These are phyloP conservation scores for Cyanoderma ruficeps DNA, from an alignment of 2,113 vertebrate species.

Conservation along the genomic window DNA sequence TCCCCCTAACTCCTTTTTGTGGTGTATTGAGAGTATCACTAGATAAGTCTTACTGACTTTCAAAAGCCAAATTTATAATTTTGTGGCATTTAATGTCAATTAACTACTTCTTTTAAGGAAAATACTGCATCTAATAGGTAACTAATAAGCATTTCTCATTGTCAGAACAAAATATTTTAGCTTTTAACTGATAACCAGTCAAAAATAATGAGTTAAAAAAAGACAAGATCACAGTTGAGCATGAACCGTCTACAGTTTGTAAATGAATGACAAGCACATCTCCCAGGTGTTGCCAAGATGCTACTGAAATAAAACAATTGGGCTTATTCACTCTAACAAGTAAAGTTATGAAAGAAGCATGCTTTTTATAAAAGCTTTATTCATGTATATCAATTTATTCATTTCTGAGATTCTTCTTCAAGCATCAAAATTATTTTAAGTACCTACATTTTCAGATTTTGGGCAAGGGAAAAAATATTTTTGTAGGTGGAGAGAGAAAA, in stretches of 20 bases:
- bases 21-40: neutral
- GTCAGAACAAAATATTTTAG: neutral
- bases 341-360: neutral
- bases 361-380: neutral
- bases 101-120: neutral
- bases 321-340: neutral
- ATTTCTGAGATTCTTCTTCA: neutral
- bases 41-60: neutral
- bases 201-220: neutral
- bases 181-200: neutral
- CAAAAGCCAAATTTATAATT: neutral
- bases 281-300: neutral
- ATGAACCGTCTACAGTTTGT: neutral
- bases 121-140: neutral
- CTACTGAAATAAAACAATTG: neutral
- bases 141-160: neutral
- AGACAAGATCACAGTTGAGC: neutral
- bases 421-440: neutral
- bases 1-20: neutral
- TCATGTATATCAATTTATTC: neutral
- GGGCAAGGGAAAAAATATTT: neutral
- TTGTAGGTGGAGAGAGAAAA: neutral
- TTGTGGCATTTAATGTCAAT: neutral
- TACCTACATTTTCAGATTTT: neutral
- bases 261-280: neutral